Evolutionary conservation across 2,113 vertebrate genomes (phyloP), one percentile per base, ranked within the genome.

Genomic region (Cariama cristata): DNA sequence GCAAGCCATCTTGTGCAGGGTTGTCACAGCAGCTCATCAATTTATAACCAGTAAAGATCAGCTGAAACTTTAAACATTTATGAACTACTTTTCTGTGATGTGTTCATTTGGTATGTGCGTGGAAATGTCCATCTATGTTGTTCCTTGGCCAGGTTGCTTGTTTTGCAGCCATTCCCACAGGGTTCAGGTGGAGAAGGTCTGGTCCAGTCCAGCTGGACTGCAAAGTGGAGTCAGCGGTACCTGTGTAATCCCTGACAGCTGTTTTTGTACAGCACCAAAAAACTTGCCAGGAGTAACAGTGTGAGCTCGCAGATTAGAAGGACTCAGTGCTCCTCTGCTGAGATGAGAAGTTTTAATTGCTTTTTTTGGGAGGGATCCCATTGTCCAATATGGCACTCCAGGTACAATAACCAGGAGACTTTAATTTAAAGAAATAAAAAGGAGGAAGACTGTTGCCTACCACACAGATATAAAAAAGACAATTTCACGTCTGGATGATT

Each of bases 401-500:
- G 59, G 69, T 91, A 86, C 40, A 90, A 85, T 76, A 96, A 73
- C 45, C 16, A 69, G 42, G 45, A 92, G 35, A 82, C 75, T 90
- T 87, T 82, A 90, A 96, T 91, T 94, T 96, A 73, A 91, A 94
- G 80, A 93, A 96, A 95, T 86, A 80, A 47, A 47, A 94, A 93
- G 72, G 44, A 96, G 77, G 64, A 95, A 81, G 88, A 80, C 63
- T 52, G 28, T 85, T 92, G 86, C 87, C 53, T 96, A 24, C 44
- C 58, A 90, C 58, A 79, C 50, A 94, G 79, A 95, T 75, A 93
- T 87, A 93, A 91, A 96, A 95, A 88, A 96, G 93, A 93, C 89
- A 86, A 96, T 97, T 96, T 97, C 77, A 93, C 7, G 14, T 96
- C 86, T 96, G 66, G 92, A 96, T 97, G 93, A 88, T 88, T 97